Conservation (phyloP, 2,888 invertebrate genomes). For the Temnothorax unifasciatus region DNA sequence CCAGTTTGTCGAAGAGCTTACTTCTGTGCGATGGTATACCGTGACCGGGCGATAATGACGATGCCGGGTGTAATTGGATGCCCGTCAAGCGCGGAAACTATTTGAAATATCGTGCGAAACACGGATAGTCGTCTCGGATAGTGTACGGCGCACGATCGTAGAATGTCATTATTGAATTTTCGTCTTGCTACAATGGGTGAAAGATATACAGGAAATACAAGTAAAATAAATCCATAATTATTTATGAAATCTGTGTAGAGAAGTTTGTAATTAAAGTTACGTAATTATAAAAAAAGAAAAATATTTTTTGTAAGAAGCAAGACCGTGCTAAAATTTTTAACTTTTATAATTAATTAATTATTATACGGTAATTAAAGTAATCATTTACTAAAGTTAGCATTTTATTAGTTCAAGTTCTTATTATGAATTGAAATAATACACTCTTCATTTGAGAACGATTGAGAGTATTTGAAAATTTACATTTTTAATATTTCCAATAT, state of each 20-base stretch:
- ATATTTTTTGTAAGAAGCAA: background rate
- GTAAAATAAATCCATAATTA: background rate
- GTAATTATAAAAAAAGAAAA: background rate
- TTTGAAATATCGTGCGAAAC: constrained; percentile 55
- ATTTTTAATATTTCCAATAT: background rate
- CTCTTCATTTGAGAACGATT: background rate
- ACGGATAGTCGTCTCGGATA: constrained; percentile 3
- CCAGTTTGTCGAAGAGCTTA: constrained; percentile 56
- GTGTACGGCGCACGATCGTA: background rate
- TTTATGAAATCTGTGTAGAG: background rate
- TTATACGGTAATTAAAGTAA: background rate
- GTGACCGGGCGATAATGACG: constrained; percentile 69
- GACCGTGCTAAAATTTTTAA: background rate
- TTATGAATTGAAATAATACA: background rate
- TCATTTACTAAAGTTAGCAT: background rate
- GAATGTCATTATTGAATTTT: constrained; percentile 44
- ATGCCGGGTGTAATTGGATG: constrained; percentile 67
- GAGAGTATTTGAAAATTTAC: background rate
- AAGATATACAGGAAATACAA: background rate
- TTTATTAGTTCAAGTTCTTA: background rate
- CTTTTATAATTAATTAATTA: background rate
- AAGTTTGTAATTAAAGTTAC: background rate
- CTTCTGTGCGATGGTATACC: constrained; percentile 65
- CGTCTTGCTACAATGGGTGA: background rate
- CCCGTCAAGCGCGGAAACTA: constrained; percentile 46